Percentiles rank a stretch among this genome's conserved stretches.
phyloP scores from a whole-genome alignment of 64 coral and sea anemone genomes.

The Stylophora pistillata region DNA sequence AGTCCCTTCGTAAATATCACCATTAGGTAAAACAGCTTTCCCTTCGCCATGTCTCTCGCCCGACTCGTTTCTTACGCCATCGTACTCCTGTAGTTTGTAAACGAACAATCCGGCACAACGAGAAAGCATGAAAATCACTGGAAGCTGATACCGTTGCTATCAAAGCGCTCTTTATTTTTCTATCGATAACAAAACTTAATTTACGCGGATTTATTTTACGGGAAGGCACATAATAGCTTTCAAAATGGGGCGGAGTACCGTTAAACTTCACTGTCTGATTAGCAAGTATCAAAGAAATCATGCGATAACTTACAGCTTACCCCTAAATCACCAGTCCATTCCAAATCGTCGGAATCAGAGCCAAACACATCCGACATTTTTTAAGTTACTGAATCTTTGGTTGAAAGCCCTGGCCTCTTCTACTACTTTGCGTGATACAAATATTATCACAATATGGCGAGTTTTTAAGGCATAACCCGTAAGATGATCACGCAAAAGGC shows the following conservation, averaged over 20 bases:
- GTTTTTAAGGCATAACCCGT: not conserved
- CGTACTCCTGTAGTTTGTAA: constrained; percentile 62
- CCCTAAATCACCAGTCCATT: constrained; percentile 34
- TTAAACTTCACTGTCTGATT: not conserved
- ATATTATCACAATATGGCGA: not conserved
- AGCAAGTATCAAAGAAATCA: not conserved
- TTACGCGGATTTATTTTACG: too few relatives aligned
- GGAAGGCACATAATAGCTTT: not conserved
- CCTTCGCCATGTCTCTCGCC: constrained; percentile 75
- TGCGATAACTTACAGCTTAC: not conserved
- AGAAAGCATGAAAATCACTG: too few relatives aligned
- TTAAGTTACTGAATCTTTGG: not conserved
- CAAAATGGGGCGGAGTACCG: not conserved
- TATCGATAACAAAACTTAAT: too few relatives aligned
- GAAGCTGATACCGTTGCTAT: too few relatives aligned
- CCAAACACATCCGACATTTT: constrained; percentile 27
- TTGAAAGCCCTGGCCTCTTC: not conserved
- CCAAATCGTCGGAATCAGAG: constrained; percentile 4
- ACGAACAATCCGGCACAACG: too few relatives aligned
- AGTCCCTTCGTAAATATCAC: constrained; percentile 69
- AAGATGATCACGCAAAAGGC: not conserved
- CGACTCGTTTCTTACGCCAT: constrained; percentile 73
- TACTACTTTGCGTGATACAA: not conserved
- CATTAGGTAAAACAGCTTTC: constrained; percentile 69
- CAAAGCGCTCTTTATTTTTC: too few relatives aligned